A percentile compares a stretch with the other conserved stretches of the same genome.
These are phyloP conservation scores for Hedychridium roseum DNA, from an alignment of 2,888 invertebrate species.

Conservation along the genomic window DNA sequence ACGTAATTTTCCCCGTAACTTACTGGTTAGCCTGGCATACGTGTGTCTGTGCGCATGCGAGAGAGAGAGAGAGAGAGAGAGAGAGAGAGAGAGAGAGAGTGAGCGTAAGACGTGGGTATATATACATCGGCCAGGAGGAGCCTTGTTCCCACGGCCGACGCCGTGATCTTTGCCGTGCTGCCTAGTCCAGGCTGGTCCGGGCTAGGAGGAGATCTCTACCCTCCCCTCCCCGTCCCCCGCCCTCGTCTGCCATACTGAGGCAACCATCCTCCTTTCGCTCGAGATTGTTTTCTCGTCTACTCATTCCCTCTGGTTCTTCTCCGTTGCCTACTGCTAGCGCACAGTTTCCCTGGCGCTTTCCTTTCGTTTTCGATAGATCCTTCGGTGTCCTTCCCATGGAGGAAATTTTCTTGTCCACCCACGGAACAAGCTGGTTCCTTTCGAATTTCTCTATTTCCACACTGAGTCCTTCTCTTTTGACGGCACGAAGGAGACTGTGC, in stretches of 20 bases:
- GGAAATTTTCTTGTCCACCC: conserved; percentile 6
- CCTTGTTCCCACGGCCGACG: conserved; percentile 60
- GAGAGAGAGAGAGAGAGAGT: neutral
- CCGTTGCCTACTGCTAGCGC: conserved; percentile 21
- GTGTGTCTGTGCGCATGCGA: no score
- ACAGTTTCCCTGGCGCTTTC: no score
- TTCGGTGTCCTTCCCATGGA: conserved; percentile 14
- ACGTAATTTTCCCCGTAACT: conserved; percentile 30
- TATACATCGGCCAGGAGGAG: conserved; percentile 33
- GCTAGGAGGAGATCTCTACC: conserved; percentile 41
- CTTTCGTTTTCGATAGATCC: conserved; percentile 11
- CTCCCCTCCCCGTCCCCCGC: conserved; percentile 30
- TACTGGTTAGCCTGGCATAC: no score
- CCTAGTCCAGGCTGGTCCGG: conserved; percentile 43
- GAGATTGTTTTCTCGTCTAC: no score
- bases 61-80: no score
- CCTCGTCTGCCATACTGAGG: no score
- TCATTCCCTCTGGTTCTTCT: conserved; percentile 8
- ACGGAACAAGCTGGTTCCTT: neutral
- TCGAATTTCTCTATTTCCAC: neutral
- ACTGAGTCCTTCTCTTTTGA: neutral
- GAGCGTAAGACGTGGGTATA: neutral
- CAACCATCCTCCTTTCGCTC: no score
- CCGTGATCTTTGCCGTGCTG: conserved; percentile 59
- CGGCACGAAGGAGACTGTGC: neutral